Conservation (phyloP, 2,797 vertebrate genomes). For the Myotis planiceps region DNA sequence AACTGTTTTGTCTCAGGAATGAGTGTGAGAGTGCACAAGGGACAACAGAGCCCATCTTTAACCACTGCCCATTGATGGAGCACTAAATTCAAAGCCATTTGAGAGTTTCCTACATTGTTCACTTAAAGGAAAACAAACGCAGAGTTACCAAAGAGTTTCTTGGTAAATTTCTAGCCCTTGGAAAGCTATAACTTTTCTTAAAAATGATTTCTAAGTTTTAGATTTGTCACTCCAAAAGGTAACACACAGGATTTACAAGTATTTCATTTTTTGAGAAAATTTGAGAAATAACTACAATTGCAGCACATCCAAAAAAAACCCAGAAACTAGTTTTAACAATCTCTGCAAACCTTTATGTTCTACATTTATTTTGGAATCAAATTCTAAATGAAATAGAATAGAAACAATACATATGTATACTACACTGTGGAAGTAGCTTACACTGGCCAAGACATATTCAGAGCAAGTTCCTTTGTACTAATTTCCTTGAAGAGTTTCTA, state of each 20-base stretch:
- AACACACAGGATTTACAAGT: background rate
- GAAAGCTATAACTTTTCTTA: conserved; percentile 5
- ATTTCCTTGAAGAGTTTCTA: background rate
- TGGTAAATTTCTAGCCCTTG: background rate
- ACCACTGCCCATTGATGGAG: background rate
- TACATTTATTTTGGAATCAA: conserved; percentile 56
- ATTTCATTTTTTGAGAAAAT: conserved; percentile 60
- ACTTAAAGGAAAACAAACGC: background rate
- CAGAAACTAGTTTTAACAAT: conserved; percentile 32
- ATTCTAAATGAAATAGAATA: conserved; percentile 21
- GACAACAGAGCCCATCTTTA: conserved; percentile 25
- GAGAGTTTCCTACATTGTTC: background rate
- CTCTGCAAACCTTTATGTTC: conserved; percentile 39
- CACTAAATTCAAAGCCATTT: conserved; percentile 32
- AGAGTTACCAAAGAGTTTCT: background rate
- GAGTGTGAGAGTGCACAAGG: conserved; percentile 56
- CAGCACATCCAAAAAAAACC: conserved; percentile 3
- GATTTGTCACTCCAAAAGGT: background rate
- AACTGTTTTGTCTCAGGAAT: conserved; percentile 47
- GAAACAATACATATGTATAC: background rate
- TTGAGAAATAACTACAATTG: conserved; percentile 52
- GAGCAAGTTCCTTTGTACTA: background rate
- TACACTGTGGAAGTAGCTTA: background rate
- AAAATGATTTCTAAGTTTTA: background rate
- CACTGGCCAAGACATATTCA: background rate